Evolutionary conservation across 1,140 invertebrate genomes (phyloP).

Genomic region (Macrostomum lignano): DNA sequence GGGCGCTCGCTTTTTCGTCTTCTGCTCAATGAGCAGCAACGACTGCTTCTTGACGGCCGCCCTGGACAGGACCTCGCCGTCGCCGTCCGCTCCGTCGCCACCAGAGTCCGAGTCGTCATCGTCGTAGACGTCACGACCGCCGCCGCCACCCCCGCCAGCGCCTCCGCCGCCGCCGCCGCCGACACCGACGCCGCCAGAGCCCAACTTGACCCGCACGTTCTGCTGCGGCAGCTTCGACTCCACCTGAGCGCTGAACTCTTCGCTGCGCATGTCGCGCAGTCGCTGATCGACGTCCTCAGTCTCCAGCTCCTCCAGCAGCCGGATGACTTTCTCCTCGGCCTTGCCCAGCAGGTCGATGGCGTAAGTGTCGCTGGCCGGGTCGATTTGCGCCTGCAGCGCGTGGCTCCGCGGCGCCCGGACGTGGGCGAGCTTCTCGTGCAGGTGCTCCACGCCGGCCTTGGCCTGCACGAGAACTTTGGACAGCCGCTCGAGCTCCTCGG

Average conservation of each 20-base stretch:
- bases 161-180: too few relatives aligned
- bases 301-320: constrained; percentile 25
- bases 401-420: constrained; percentile 21
- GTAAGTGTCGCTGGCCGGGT: constrained; percentile 24
- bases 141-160: too few relatives aligned
- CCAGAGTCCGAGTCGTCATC: too few relatives aligned
- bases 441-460: constrained; percentile 26
- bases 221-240: constrained; percentile 20
- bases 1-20: constrained; percentile 18
- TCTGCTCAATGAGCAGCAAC: constrained; percentile 23
- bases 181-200: too few relatives aligned
- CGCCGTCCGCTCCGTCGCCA: constrained; percentile 24
- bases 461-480: constrained; percentile 22
- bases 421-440: constrained; percentile 24
- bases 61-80: constrained; percentile 19
- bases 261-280: constrained; percentile 21
- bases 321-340: constrained; percentile 26
- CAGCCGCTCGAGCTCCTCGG: constrained; percentile 14
- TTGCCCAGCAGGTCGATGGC: constrained; percentile 22
- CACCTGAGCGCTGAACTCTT: constrained; percentile 23
- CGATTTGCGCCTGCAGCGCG: constrained; percentile 23
- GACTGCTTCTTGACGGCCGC: constrained; percentile 23
- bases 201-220: constrained; percentile 22
- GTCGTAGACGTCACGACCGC: too few relatives aligned
- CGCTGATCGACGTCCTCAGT: constrained; percentile 17